phyloP scores from a whole-genome alignment of 2,797 vertebrate genomes.

The Tympanoctomys barrerae region DNA sequence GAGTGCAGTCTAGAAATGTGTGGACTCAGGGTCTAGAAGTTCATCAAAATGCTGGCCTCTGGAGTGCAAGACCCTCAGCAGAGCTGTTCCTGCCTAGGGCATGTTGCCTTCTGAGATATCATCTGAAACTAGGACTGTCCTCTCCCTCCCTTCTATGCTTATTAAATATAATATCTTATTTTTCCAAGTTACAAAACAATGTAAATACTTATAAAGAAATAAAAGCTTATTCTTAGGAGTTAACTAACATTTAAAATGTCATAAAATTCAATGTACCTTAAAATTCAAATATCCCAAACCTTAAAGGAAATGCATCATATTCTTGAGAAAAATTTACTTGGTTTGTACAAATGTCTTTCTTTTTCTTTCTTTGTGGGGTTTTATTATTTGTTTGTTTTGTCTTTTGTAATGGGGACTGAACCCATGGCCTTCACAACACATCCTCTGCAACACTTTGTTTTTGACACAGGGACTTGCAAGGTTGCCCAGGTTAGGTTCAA shows the following conservation, averaged over 20 bases:
- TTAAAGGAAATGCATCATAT: not conserved
- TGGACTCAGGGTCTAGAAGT: not conserved
- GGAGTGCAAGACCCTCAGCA: not conserved
- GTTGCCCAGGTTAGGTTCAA: not conserved
- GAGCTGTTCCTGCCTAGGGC: not conserved
- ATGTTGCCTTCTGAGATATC: not conserved
- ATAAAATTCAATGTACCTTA: not conserved
- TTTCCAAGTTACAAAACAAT: conserved; percentile 44
- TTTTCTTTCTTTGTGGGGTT: not conserved
- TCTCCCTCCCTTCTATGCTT: not conserved
- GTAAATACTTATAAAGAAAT: conserved; percentile 19
- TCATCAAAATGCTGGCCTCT: not conserved
- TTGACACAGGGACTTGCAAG: not conserved
- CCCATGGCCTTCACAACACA: not conserved
- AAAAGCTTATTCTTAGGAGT: not conserved
- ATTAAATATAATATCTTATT: not conserved
- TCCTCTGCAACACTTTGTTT: not conserved
- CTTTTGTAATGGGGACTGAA: not conserved
- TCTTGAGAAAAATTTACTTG: not conserved
- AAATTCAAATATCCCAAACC: not conserved
- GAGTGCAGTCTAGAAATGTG: not conserved
- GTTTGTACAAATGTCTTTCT: not conserved
- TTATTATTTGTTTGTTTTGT: not conserved
- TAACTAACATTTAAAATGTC: not conserved
- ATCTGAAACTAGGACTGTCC: not conserved